Evolutionary conservation across 1,140 invertebrate genomes (phyloP), one percentile per base, ranked within the genome.

Genomic region (Pinna nobilis): DNA sequence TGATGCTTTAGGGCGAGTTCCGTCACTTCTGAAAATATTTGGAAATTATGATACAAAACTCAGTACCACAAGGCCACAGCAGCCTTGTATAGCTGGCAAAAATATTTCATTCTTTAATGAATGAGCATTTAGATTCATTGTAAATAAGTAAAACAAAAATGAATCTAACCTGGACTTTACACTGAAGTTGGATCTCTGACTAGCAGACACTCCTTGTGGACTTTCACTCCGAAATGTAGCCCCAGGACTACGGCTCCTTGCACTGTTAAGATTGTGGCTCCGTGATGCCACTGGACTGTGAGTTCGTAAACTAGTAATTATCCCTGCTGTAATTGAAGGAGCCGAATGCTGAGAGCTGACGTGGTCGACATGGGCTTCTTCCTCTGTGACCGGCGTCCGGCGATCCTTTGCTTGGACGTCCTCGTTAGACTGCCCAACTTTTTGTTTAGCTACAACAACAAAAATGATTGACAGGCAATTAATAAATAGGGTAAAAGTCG

Each of bases 261-360:
- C 66, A 70, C 67, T 55, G 39, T 39, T 51, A 18, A 33, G 35
- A 33, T 57, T 57, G n/a, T n/a, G n/a, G n/a, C n/a, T n/a, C n/a
- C 13, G 53, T 15, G 15, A 28, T n/a, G 18, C 30, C 20, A 33
- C 15, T 15, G 53, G 53, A 57, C 53, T 57, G 30, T 57, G 53
- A 57, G 53, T 57, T 57, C 25, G 53, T 15, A 57, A 30, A 25
- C 35, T 57, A 33, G 53, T 33, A 33, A 25, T 55, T 25, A 41
- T n/a, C 50, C 35, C 55, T 49, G 64, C 37, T 25, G 32, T 20
- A 23, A 44, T 50, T 15, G 41, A 59, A 30, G 64, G 64, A 63
- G 57, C 59, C 20, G 71, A 51, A 20, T 74, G 71, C 35, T 74
- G 71, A 9, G 64, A 68, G 23, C 57, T 47, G 25, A 41, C 25